A percentile compares a stretch with the other conserved stretches of the same genome.
These are phyloP conservation scores for Pollachius pollachius DNA, from an alignment of 2,113 vertebrate genomes.

Conservation along the genomic window DNA sequence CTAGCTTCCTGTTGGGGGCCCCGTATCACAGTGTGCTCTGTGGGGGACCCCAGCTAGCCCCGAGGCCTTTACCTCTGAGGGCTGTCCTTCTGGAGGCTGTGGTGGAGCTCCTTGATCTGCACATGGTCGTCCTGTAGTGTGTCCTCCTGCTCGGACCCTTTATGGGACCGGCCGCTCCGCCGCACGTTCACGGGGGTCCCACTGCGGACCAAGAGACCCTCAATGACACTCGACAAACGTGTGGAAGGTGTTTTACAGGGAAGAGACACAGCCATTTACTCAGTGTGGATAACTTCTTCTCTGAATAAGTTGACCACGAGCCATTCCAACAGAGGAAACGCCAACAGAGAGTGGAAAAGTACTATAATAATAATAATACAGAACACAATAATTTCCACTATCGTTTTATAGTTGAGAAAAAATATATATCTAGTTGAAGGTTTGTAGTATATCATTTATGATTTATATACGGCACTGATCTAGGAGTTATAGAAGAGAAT, in stretches of 20 bases:
- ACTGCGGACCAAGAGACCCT: background rate
- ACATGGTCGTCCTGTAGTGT: constrained; percentile 58
- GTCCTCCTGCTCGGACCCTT: constrained; percentile 29
- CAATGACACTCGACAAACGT: too few relatives aligned
- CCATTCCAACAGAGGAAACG: background rate
- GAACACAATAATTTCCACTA: background rate
- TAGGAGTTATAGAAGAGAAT: background rate
- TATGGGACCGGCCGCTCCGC: constrained; percentile 26
- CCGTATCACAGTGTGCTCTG: too few relatives aligned
- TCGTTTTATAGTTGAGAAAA: background rate
- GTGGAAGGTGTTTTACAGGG: too few relatives aligned
- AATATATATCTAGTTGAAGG: background rate
- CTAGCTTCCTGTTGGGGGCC: background rate
- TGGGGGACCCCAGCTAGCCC: background rate
- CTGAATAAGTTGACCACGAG: too few relatives aligned
- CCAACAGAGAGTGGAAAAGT: background rate
- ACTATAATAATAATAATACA: background rate
- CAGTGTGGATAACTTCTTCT: too few relatives aligned
- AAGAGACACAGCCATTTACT: too few relatives aligned
- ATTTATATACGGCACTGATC: too few relatives aligned
- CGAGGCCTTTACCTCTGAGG: constrained; percentile 38
- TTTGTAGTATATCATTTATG: background rate
- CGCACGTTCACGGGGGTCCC: background rate
- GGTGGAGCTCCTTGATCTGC: constrained; percentile 21
- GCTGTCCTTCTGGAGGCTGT: background rate